A percentile compares a stretch with the other conserved stretches of the same genome.
Evolutionary conservation across 37 sponge, comb jelly and placozoan genomes (phyloP).

Genomic region (Lycopodina hypogea): DNA sequence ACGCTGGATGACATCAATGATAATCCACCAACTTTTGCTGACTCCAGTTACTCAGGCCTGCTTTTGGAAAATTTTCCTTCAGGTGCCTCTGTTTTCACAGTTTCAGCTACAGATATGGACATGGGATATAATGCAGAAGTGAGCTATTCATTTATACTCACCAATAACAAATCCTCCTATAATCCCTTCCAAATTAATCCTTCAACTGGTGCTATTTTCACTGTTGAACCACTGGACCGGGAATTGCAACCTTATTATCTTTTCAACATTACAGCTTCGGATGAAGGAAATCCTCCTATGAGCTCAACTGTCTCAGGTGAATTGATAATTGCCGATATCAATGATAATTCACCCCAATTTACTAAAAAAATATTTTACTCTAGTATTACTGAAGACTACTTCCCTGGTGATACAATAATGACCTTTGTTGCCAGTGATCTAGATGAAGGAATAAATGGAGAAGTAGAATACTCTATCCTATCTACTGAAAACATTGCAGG

Average conservation of each 20-base stretch:
- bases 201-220: slow-evolving; percentile 11
- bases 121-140: slow-evolving; percentile 30
- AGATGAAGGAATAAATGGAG: slow-evolving; percentile 51
- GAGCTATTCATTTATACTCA: slow-evolving; percentile 1
- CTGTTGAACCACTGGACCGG: slow-evolving; percentile 27
- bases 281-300: slow-evolving; percentile 32
- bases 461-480: slow-evolving; percentile 26
- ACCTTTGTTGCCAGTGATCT: slow-evolving; percentile 24
- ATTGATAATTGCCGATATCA: slow-evolving; percentile 49
- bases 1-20: slow-evolving; percentile 47
- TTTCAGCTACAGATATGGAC: slow-evolving; percentile 33
- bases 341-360: slow-evolving; percentile 70
- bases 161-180: not conserved
- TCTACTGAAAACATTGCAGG: not conserved
- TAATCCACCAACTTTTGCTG: slow-evolving; percentile 39
- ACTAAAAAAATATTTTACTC: not conserved
- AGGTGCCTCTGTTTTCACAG: not conserved
- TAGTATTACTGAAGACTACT: slow-evolving; percentile 6
- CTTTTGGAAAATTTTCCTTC: slow-evolving; percentile 21
- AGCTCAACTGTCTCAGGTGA: slow-evolving; percentile 2
- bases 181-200: slow-evolving; percentile 21
- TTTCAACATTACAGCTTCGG: slow-evolving; percentile 39
- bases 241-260: slow-evolving; percentile 14
- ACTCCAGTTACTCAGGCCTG: not conserved
- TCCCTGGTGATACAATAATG: not conserved